A percentile compares a stretch with the other conserved stretches of the same genome.
phyloP scores from a whole-genome alignment of 2,797 vertebrate genomes.

The Melanogrammus aeglefinus region DNA sequence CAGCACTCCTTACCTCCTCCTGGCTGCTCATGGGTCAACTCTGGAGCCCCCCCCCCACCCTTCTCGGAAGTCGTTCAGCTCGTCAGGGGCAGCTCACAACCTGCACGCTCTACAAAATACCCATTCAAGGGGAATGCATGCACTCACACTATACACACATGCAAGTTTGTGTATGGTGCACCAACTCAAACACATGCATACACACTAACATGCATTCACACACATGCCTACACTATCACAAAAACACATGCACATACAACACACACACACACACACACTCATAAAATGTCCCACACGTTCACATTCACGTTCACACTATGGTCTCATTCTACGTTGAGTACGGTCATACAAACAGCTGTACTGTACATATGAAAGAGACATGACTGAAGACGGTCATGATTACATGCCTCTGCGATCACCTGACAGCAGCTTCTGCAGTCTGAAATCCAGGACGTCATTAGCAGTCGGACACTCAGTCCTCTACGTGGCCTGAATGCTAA shows the following conservation, averaged over 20 bases:
- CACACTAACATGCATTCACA: not conserved
- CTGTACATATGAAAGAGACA: not conserved
- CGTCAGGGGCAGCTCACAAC: not conserved
- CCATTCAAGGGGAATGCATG: too few species aligned
- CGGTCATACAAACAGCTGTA: not conserved
- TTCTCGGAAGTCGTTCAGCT: not conserved
- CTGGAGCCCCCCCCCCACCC: too few species aligned
- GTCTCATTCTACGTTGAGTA: not conserved
- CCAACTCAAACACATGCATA: not conserved
- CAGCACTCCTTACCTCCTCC: not conserved
- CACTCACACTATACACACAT: too few species aligned
- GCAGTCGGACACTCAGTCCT: slow-evolving; percentile 35
- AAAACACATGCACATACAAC: not conserved
- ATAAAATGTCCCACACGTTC: not conserved
- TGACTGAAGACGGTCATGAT: not conserved
- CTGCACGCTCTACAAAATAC: not conserved
- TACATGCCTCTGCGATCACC: not conserved
- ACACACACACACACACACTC: not conserved
- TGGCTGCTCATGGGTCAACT: not conserved
- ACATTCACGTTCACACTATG: not conserved
- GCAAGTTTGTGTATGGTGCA: too few species aligned
- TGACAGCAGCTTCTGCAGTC: slow-evolving; percentile 33
- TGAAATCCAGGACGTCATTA: slow-evolving; percentile 37
- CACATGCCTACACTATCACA: too few species aligned
- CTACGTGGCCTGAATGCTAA: slow-evolving; percentile 55